A percentile compares a stretch with the other conserved stretches of the same genome.
phyloP scores from a whole-genome alignment of 2,113 vertebrate species.

The Glaucomys volans region DNA sequence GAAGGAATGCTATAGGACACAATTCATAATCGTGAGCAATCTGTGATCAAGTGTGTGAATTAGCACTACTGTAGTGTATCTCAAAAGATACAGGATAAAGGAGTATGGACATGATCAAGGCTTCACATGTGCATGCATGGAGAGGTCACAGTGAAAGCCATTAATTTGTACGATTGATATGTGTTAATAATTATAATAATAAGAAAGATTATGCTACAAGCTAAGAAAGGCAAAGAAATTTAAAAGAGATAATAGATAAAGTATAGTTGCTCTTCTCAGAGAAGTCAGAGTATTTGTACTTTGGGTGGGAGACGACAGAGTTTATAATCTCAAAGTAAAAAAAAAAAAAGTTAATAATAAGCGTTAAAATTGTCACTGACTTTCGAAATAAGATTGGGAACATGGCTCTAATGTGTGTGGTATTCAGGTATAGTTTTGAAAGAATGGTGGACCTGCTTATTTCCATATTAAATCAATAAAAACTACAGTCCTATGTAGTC shows the following conservation, averaged over 20 bases:
- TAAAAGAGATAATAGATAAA: not conserved
- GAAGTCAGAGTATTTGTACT: not conserved
- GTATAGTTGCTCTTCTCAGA: not conserved
- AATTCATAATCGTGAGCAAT: not conserved
- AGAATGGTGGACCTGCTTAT: conserved; percentile 14
- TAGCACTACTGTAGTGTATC: not conserved
- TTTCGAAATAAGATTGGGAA: not conserved
- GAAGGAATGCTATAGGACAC: not conserved
- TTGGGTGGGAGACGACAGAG: not conserved
- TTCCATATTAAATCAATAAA: not conserved
- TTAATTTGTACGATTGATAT: not conserved
- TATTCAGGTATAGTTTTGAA: conserved; percentile 12
- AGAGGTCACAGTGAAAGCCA: not conserved
- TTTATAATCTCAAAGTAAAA: conserved; percentile 37
- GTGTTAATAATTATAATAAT: not conserved
- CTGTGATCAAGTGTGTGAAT: not conserved
- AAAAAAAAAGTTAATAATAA: conserved; percentile 46
- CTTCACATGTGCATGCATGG: not conserved
- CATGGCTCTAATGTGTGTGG: not conserved
- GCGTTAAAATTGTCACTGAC: not conserved
- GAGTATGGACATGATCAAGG: not conserved
- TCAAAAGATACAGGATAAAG: not conserved
- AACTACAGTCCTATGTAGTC: not conserved
- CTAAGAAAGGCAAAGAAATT: not conserved
- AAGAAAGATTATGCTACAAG: not conserved